A percentile compares a stretch with the other conserved stretches of the same genome.
Conservation (phyloP, 2,888 invertebrate species). For the Apamea epomidion region DNA sequence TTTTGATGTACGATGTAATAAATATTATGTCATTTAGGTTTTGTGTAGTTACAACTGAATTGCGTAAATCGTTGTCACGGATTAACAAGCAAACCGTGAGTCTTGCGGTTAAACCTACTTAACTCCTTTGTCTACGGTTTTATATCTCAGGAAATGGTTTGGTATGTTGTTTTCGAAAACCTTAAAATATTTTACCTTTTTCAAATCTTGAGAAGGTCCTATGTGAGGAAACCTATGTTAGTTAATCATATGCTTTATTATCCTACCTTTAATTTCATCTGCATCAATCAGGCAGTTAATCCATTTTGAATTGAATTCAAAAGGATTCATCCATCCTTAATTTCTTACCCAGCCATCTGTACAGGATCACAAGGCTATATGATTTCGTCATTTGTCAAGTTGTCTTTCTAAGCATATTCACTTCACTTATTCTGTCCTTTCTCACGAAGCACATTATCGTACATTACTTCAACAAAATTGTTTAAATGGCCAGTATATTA, state of each 20-base stretch:
- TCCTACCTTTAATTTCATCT: too few relatives aligned
- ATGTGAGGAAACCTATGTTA: neutral
- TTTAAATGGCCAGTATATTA: constrained; percentile 17
- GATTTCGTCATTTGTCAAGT: constrained; percentile 1
- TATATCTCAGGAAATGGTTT: constrained; percentile 1
- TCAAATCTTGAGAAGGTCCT: neutral
- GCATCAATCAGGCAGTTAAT: too few relatives aligned
- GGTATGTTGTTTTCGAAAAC: constrained; percentile 5
- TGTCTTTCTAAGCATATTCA: neutral
- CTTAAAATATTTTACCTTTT: neutral
- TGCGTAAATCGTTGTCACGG: constrained; percentile 58
- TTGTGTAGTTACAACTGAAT: constrained; percentile 43
- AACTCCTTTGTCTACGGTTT: constrained; percentile 32
- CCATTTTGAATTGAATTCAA: too few relatives aligned
- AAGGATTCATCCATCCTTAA: too few relatives aligned
- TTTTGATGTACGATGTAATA: neutral
- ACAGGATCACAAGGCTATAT: neutral
- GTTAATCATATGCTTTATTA: neutral
- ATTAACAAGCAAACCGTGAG: constrained; percentile 39
- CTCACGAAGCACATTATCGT: neutral
- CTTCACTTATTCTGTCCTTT: neutral
- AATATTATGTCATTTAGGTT: constrained; percentile 9
- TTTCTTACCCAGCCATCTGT: neutral
- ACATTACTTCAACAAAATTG: constrained; percentile 26
- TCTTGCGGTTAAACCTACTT: constrained; percentile 53